phyloP scores from a whole-genome alignment of 2,888 invertebrate species.

The Neoscelio sp. region DNA sequence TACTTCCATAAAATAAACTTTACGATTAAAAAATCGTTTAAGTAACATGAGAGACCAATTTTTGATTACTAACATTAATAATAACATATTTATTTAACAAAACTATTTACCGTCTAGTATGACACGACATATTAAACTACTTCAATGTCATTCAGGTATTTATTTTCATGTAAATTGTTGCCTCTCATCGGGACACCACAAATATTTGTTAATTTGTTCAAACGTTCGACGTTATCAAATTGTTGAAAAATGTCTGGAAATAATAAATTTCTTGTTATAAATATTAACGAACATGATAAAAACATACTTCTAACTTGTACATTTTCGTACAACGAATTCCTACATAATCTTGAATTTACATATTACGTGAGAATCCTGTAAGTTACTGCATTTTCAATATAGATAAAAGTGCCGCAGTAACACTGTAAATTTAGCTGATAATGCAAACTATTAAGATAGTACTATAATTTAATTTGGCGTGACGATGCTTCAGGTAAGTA shows the following conservation, averaged over 20 bases:
- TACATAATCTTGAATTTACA: conserved; percentile 49
- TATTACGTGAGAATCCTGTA: conserved; percentile 58
- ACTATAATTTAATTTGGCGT: conserved; percentile 67
- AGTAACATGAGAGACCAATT: background rate
- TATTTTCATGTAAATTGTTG: no score
- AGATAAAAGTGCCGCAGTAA: conserved; percentile 56
- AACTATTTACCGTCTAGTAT: background rate
- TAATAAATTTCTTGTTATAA: conserved; percentile 43
- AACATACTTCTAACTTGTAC: conserved; percentile 41
- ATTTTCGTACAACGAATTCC: conserved; percentile 46
- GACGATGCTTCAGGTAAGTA: conserved; percentile 63
- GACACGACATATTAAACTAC: no score
- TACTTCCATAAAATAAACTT: conserved; percentile 41
- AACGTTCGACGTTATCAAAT: conserved; percentile 4
- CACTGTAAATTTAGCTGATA: conserved; percentile 64
- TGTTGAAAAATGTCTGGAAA: conserved; percentile 9
- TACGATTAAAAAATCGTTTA: conserved; percentile 3
- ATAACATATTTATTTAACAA: no score
- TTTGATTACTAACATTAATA: background rate
- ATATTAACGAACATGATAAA: conserved; percentile 58
- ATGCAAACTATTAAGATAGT: conserved; percentile 66
- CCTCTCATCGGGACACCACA: background rate
- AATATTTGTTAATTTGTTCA: conserved; percentile 16
- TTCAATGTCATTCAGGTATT: no score
- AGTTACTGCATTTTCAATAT: conserved; percentile 59